Evolutionary conservation across 2,113 vertebrate species (phyloP), one percentile per base, ranked within the genome.

Genomic region (Sylvilagus bachmani): DNA sequence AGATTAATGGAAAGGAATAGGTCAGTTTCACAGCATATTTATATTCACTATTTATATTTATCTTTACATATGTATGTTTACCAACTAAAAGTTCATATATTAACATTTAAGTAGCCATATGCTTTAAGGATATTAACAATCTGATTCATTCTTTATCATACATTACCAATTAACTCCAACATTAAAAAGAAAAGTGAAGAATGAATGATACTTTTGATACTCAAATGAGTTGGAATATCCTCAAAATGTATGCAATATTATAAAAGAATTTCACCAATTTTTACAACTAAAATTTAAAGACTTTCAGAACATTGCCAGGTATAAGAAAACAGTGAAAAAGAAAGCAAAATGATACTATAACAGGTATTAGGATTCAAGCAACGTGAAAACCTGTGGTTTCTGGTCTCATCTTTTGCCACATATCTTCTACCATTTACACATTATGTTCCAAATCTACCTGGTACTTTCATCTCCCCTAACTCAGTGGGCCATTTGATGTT

Each of bases 101-200:
- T 66, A 79, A 62, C 6, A 38, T 67, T 69, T 79, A 87, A 94
- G 82, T 81, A 89, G 25, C 27, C 67, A 0, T 4, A 5, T 24
- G 6, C 82, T 64, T 83, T n/a, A 78, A 73, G 17, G 24, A 12
- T 49, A 67, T 22, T 61, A 55, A 69, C 31, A 7, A 53, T 83
- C 61, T 73, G 49, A 38, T 33, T 66, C 6, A 74, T 58, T 29
- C 22, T n/a, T 53, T 69, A 71, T 51, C 24, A 69, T 29, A 49
- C 6, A 38, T 75, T 74, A 70, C n/a, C 11, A 24, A 84, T 66
- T 88, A 74, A 90, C 10, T 87, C 58, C 12, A 84, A 84, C 69
- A 31, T 36, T 51, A 92, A 79, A 64, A 90, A 73, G 31, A 86
- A 89, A 62, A 86, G 27, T 64, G 31, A 67, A 70, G n/a, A 92